Evolutionary conservation across 2,113 vertebrate species (phyloP).

Genomic region (Oreochromis niloticus): DNA sequence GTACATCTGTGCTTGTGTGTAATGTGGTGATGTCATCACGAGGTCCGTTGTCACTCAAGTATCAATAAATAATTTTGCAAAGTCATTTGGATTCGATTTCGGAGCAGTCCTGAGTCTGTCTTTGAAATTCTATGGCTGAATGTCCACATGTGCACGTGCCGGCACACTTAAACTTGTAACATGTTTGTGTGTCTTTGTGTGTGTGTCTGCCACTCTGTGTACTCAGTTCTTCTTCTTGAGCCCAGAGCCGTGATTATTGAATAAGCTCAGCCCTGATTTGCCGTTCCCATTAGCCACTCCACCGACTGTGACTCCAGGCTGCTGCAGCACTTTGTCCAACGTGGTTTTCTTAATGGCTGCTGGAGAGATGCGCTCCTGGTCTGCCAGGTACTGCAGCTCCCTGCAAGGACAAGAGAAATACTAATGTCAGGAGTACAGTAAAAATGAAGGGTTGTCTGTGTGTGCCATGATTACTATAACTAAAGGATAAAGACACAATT

Average conservation of each 20-base stretch:
- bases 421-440: conserved; percentile 33
- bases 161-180: not conserved
- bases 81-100: not conserved
- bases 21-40: not conserved
- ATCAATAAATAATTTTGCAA: conserved; percentile 31
- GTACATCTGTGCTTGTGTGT: not conserved
- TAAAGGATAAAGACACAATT: not conserved
- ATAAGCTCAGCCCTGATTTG: conserved; percentile 76
- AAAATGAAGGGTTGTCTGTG: not conserved
- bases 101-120: not conserved
- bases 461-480: not conserved
- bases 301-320: conserved; percentile 77
- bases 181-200: not conserved
- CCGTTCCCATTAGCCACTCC: conserved; percentile 51
- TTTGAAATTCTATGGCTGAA: not conserved
- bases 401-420: conserved; percentile 58
- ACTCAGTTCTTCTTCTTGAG: conserved; percentile 75
- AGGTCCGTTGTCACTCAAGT: not conserved
- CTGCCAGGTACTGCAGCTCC: conserved; percentile 90
- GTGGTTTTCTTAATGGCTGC: conserved; percentile 97
- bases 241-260: conserved; percentile 69
- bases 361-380: conserved; percentile 89
- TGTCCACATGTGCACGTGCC: not conserved
- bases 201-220: not conserved
- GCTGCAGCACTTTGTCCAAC: conserved; percentile 88